phyloP scores from a whole-genome alignment of 2,797 vertebrate genomes.

The Apogon hyalosoma region DNA sequence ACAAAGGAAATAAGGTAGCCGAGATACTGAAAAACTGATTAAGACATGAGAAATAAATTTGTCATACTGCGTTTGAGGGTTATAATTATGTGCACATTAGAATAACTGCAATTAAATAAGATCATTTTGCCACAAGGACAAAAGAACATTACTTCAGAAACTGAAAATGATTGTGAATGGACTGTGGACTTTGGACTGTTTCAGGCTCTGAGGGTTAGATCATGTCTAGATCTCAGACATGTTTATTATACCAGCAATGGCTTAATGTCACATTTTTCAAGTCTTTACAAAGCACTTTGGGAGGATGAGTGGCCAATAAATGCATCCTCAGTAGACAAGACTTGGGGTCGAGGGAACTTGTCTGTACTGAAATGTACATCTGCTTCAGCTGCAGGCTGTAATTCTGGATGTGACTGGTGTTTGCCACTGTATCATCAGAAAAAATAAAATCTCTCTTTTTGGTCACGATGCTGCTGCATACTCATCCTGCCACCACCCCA shows the following conservation, averaged over 20 bases:
- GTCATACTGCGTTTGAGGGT: slow-evolving; percentile 37
- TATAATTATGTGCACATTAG: slow-evolving; percentile 39
- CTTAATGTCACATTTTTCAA: slow-evolving; percentile 49
- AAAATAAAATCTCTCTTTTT: slow-evolving; percentile 21
- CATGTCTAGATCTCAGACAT: slow-evolving; percentile 26
- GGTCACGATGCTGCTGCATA: slow-evolving; percentile 18
- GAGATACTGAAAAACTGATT: slow-evolving; percentile 35
- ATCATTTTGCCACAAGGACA: slow-evolving; percentile 28
- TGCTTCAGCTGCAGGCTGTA: slow-evolving; percentile 16
- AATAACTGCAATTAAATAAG: slow-evolving; percentile 50
- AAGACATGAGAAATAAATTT: slow-evolving; percentile 44
- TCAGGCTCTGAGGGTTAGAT: slow-evolving; percentile 27
- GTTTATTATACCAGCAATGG: slow-evolving; percentile 40
- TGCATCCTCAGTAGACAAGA: slow-evolving; percentile 30
- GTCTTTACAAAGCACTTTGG: slow-evolving; percentile 43
- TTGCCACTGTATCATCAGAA: not conserved
- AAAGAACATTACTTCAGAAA: slow-evolving; percentile 28
- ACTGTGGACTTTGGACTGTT: slow-evolving; percentile 34
- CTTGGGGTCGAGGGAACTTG: slow-evolving; percentile 14
- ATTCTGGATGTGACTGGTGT: slow-evolving; percentile 44
- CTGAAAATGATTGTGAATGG: slow-evolving; percentile 18
- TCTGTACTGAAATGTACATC: slow-evolving; percentile 40
- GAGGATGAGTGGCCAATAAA: slow-evolving; percentile 42
- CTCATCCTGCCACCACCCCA: no score
- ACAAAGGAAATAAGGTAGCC: slow-evolving; percentile 57